A percentile compares a stretch with the other conserved stretches of the same genome.
Conservation (phyloP, 2,113 vertebrate genomes). For the Catagonus wagneri region DNA sequence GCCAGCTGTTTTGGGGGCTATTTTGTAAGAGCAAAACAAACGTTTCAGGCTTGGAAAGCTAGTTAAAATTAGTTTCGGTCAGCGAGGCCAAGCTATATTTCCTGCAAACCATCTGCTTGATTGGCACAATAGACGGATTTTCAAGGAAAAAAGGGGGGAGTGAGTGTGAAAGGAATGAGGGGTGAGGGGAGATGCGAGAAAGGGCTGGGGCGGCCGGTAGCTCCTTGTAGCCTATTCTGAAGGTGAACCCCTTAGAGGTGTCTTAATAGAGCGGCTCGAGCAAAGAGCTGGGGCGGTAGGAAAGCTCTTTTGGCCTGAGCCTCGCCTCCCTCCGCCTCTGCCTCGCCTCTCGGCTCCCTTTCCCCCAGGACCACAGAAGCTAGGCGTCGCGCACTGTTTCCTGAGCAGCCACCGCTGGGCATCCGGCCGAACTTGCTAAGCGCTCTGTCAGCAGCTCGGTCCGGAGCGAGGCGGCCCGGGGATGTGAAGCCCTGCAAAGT, state of each 20-base stretch:
- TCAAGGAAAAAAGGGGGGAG: slow-evolving; percentile 84
- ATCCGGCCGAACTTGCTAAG: neutral
- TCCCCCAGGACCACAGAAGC: neutral
- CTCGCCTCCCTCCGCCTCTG: neutral
- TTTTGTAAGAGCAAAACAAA: slow-evolving; percentile 96
- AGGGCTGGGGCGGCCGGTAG: slow-evolving; percentile 85
- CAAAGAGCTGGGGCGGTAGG: neutral
- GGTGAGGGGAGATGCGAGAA: slow-evolving; percentile 76
- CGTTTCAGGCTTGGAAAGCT: slow-evolving; percentile 96
- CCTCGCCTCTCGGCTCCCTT: neutral
- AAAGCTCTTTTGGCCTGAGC: neutral
- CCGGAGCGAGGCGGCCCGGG: accelerated
- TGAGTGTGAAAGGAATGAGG: slow-evolving; percentile 72
- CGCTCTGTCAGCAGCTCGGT: accelerated
- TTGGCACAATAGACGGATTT: slow-evolving; percentile 99
- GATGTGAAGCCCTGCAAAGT: neutral
- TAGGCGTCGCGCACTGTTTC: neutral
- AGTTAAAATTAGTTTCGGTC: slow-evolving; percentile 99
- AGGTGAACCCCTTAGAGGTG: slow-evolving; percentile 91
- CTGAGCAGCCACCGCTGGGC: accelerated
- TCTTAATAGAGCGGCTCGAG: slow-evolving; percentile 84
- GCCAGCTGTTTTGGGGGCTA: slow-evolving; percentile 96
- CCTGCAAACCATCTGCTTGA: slow-evolving; percentile 99
- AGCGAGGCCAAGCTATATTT: slow-evolving; percentile 96
- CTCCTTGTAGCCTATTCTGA: slow-evolving; percentile 90